Percentiles rank a stretch among this genome's conserved stretches.
phyloP scores from a whole-genome alignment of 2,888 invertebrate species.

The Prenolepis imparis region DNA sequence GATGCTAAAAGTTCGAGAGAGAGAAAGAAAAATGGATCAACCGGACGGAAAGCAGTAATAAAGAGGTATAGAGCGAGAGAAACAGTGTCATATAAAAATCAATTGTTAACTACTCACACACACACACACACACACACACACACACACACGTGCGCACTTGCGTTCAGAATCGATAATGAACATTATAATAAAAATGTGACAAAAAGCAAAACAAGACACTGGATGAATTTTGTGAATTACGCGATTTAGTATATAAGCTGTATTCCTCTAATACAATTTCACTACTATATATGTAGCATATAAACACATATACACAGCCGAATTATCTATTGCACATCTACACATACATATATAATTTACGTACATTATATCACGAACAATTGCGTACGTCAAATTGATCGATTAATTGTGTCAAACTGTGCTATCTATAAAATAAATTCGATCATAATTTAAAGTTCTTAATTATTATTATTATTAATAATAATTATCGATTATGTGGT shows the following conservation, averaged over 20 bases:
- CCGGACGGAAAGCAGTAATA: constrained; percentile 76
- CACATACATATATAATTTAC: constrained; percentile 38
- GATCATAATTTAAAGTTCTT: neutral
- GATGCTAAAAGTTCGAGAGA: constrained; percentile 76
- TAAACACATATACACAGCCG: neutral
- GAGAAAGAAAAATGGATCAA: constrained; percentile 74
- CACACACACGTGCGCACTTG: neutral
- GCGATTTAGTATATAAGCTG: constrained; percentile 10
- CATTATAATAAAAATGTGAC: constrained; percentile 34
- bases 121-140: neutral
- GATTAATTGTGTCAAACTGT: neutral
- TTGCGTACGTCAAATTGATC: neutral
- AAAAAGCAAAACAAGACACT: constrained; percentile 41
- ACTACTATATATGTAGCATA: neutral
- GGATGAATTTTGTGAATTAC: constrained; percentile 14
- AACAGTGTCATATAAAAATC: constrained; percentile 75
- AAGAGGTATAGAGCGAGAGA: constrained; percentile 73
- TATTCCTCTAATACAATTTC: neutral
- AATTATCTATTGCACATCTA: constrained; percentile 3
- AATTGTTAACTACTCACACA: constrained; percentile 62
- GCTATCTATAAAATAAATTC: neutral
- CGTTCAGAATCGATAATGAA: constrained; percentile 41
- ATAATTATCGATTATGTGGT: neutral
- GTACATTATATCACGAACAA: neutral
- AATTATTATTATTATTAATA: neutral